Percentiles rank a stretch among this genome's conserved stretches.
These are phyloP conservation scores for Cinara cedri DNA, from an alignment of 2,888 invertebrate species.

Conservation along the genomic window DNA sequence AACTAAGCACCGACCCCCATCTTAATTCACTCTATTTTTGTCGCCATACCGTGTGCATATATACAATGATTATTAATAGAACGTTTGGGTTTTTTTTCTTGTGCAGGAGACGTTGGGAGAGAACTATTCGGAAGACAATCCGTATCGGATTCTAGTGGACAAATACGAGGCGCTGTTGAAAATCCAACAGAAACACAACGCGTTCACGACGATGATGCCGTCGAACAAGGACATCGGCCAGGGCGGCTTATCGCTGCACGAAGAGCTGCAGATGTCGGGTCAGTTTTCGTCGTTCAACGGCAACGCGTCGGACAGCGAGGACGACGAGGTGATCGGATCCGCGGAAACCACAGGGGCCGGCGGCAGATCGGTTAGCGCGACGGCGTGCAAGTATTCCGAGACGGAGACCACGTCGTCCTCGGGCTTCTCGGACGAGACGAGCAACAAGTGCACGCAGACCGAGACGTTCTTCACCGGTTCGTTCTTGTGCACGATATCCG, in stretches of 20 bases:
- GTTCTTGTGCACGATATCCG: conserved; percentile 82
- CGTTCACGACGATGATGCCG: conserved; percentile 27
- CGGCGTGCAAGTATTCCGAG: conserved; percentile 58
- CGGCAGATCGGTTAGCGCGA: conserved; percentile 46
- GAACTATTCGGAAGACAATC: conserved; percentile 60
- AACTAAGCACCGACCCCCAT: too few relatives aligned
- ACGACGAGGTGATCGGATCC: conserved; percentile 27
- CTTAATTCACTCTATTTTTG: too few relatives aligned
- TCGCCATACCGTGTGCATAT: not conserved
- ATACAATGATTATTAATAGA: too few relatives aligned
- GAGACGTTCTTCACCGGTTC: conserved; percentile 76
- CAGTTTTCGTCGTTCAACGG: conserved; percentile 71
- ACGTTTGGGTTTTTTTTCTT: not conserved
- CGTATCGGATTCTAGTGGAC: conserved; percentile 74
- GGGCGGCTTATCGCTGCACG: conserved; percentile 67
- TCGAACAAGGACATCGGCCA: conserved; percentile 60
- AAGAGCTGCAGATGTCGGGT: conserved; percentile 76
- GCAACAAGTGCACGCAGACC: conserved; percentile 83
- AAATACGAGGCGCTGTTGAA: conserved; percentile 80
- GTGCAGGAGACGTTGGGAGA: conserved; percentile 60
- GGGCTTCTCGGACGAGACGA: conserved; percentile 82
- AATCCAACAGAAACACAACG: conserved; percentile 57
- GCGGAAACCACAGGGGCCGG: too few relatives aligned
- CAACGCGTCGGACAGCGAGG: conserved; percentile 63
- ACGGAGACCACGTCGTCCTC: conserved; percentile 80